Evolutionary conservation across 2,113 vertebrate genomes (phyloP).

Genomic region (Felis catus): F.catus_Fca126_mat1.0 CM031428.1:32060001-32060500

Average conservation of each 20-base stretch:
- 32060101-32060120: neutral
- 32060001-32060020: neutral
- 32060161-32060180: neutral
- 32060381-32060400: too few relatives aligned
- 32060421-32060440: too few relatives aligned
- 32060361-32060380: too few relatives aligned
- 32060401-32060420: too few relatives aligned
- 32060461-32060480: too few relatives aligned
- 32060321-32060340: too few relatives aligned
- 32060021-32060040: neutral
- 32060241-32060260: neutral
- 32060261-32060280: neutral
- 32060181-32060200: neutral
- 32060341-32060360: too few relatives aligned
- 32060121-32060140: neutral
- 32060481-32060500: too few relatives aligned
- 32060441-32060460: too few relatives aligned
- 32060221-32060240: neutral
- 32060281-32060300: too few relatives aligned
- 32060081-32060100: neutral
- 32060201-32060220: neutral
- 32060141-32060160: neutral
- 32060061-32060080: neutral
- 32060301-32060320: too few relatives aligned
- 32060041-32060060: neutral